Evolutionary conservation across 2,797 vertebrate genomes (phyloP).

Genomic region (Mormyrus proboscirostris): DNA sequence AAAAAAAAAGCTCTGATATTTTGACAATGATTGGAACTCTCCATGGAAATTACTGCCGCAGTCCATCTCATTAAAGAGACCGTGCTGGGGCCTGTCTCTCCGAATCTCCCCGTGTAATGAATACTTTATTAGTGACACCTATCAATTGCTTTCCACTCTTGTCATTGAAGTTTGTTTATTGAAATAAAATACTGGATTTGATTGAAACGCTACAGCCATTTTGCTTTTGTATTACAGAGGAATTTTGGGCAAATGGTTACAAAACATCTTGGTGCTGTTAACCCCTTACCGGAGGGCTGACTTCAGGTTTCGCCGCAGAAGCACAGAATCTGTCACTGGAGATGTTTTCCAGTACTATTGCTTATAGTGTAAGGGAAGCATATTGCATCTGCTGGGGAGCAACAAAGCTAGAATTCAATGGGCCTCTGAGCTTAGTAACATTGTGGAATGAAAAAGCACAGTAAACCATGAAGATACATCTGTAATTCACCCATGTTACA

Average conservation of each 20-base stretch:
- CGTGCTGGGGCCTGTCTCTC: background rate
- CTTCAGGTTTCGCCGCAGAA: background rate
- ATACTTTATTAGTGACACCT: slow-evolving; percentile 6
- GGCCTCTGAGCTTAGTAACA: background rate
- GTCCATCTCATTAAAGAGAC: background rate
- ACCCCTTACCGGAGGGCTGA: background rate
- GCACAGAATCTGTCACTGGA: background rate
- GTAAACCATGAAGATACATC: background rate
- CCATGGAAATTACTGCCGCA: background rate
- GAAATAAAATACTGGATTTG: slow-evolving; percentile 11
- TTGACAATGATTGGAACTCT: background rate
- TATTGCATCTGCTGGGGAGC: background rate
- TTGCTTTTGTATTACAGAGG: background rate
- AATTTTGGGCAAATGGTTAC: background rate
- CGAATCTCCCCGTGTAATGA: background rate
- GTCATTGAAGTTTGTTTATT: background rate
- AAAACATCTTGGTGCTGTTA: background rate
- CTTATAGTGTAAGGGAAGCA: background rate
- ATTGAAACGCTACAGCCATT: background rate
- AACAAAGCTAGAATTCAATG: background rate
- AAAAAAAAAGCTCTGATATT: background rate
- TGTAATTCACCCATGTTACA: background rate
- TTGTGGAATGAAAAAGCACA: background rate
- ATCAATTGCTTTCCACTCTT: background rate
- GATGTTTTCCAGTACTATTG: background rate